Evolutionary conservation across 1,140 invertebrate genomes (phyloP), one percentile per base, ranked within the genome.

Genomic region (Macrosteles quadrilineatus): DNA sequence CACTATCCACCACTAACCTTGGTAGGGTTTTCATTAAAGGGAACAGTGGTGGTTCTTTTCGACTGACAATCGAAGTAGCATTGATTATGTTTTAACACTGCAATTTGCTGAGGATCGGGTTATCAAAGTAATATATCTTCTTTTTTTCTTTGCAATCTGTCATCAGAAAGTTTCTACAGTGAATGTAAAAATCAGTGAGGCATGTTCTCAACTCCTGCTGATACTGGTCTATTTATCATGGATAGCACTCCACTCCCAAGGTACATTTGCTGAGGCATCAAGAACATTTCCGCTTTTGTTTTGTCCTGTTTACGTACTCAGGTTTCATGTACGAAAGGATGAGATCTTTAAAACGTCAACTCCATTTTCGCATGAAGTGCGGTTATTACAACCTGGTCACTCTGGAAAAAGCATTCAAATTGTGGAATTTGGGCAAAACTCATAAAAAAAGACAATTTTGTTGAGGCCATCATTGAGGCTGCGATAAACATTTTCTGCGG

Each of bases 341-440:
- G 36, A 73, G 50, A 0, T 68, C 65, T 14, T 21, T 27, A n/a
- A 30, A 14, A 36, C 69, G 57, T 47, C 27, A 23, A n/a, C n/a
- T n/a, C n/a, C n/a, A n/a, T n/a, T n/a, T 2, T 70, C 63, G 4
- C 50, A 59, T 73, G 67, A 1, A 73, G 31, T n/a, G 67, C 57
- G 2, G 72, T 63, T 4, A 75, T 62, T 14, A 73, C 50, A 17
- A 63, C 32, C 67, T 71, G 72, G 21, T 71, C 59, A 32, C 70
- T 71, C 47, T 75, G 72, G 36, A 74, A 73, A 11, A 65, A 53
- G 70, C 53, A 68, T 75, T 75, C 23, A 73, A 36, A 32, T 73
- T 64, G 4, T 69, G 70, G 50, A 75, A 72, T 68, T 74, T 74
- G 0, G 70, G 73, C 62, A 74, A 70, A 50, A 73, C 55, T 43